Evolutionary conservation across 2,888 invertebrate species (phyloP), one percentile per base, ranked within the genome.

Genomic region (Podabrus alpinus): DNA sequence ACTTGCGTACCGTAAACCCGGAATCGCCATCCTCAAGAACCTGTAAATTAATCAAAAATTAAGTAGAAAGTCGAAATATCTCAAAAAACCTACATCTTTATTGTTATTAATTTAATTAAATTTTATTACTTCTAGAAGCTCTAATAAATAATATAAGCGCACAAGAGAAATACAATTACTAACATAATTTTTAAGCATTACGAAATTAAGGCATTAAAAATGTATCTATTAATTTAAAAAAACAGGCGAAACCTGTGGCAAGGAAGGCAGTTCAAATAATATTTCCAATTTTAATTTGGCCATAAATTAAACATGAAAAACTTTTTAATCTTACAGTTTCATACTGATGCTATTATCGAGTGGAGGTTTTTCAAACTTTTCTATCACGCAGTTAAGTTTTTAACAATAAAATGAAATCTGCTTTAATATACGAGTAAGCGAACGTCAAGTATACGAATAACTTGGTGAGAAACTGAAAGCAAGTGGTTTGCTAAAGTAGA

Each of bases 1-100:
- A n/a, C 60, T 24, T 21, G 21, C 70, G 15, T 70, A 70, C 70
- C 70, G 70, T 70, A 70, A 70, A 70, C 25, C 70, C 70, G 70
- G 70, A 70, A 29, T 70, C 70, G 1, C 64, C 70, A 45, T 70
- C 62, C 13, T 64, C 29, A n/a, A 70, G 70, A 60, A 70, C 15
- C 70, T 70, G 70, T 17, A 70, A 69, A 70, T 61, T 17, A 62
- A 70, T 61, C 13, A 62, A 21, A 70, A 64, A 19, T 21, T 45
- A 45, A 45, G 5, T n/a, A n/a, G n/a, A 45, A 45, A n/a, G 7
- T 45, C n/a, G n/a, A 0, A 45, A 9, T 45, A 7, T 9, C 2
- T n/a, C 13, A n/a, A n/a, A n/a, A 45, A n/a, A n/a, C 45, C 45
- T 9, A n/a, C n/a, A 45, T 13, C 45, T n/a, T 45, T 9, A 45